Evolutionary conservation across 2,797 vertebrate species (phyloP).

Genomic region (Rallus crepitans): DNA sequence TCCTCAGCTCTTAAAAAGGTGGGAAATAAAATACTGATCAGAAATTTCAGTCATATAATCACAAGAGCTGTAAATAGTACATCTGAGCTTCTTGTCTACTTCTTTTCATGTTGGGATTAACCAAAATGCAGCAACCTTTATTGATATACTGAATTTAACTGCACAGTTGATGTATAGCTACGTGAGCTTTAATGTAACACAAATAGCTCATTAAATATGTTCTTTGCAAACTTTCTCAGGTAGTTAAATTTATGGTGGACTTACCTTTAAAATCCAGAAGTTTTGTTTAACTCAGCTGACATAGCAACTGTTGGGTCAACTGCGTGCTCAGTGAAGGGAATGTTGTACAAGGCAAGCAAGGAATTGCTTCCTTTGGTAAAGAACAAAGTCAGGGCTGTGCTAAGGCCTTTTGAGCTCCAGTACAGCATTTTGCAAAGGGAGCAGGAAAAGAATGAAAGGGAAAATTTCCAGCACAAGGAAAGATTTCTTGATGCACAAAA

Average conservation of each 20-base stretch:
- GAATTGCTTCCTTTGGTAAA: background rate
- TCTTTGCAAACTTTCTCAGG: background rate
- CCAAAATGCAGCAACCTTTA: background rate
- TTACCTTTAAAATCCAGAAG: background rate
- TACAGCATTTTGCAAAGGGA: background rate
- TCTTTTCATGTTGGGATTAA: background rate
- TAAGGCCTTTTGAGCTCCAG: background rate
- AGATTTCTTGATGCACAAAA: background rate
- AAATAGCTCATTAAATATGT: background rate
- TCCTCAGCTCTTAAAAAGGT: background rate
- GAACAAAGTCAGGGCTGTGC: background rate
- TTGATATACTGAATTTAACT: background rate
- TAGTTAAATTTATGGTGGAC: constrained; percentile 19
- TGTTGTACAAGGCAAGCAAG: background rate
- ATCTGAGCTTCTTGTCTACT: background rate
- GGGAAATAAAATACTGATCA: background rate
- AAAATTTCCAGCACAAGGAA: background rate
- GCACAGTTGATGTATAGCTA: background rate
- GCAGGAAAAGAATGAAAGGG: background rate
- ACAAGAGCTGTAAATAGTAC: background rate
- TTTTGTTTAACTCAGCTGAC: background rate
- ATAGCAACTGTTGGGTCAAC: background rate
- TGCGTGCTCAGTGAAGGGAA: background rate
- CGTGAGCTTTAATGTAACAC: background rate
- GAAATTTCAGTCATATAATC: background rate